These are phyloP conservation scores for Percina caprodes DNA, from an alignment of 2,113 vertebrate genomes.

Conservation along the genomic window DNA sequence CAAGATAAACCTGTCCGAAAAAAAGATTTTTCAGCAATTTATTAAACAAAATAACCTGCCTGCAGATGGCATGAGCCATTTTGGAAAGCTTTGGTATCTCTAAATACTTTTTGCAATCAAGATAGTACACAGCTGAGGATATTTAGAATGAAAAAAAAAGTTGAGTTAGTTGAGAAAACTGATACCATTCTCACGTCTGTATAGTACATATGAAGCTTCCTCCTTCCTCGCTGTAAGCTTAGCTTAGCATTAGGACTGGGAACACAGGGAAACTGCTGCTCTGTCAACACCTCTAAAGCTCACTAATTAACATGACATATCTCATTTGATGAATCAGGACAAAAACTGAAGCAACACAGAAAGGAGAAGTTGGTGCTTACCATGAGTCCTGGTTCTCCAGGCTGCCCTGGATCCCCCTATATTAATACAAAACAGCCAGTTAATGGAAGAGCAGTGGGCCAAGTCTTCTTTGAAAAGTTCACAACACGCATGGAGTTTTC, in stretches of 20 bases:
- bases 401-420: slow-evolving; percentile 93
- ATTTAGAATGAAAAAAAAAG: not conserved
- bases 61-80: not conserved
- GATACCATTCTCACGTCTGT: not conserved
- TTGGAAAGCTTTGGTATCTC: not conserved
- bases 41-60: not conserved
- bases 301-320: not conserved
- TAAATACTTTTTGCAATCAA: not conserved
- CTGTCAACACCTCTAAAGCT: not conserved
- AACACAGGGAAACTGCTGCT: too few species aligned
- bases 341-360: not conserved
- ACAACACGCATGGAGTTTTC: slow-evolving; percentile 6
- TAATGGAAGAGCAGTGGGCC: not conserved
- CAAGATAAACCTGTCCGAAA: not conserved
- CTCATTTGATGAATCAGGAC: not conserved
- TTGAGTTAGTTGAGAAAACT: not conserved
- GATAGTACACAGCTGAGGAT: not conserved
- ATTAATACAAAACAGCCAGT: slow-evolving; percentile 39
- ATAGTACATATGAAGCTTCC: not conserved
- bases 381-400: slow-evolving; percentile 89
- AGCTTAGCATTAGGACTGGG: not conserved
- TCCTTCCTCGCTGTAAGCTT: not conserved
- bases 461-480: not conserved
- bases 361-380: slow-evolving; percentile 80
- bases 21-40: not conserved